phyloP scores from a whole-genome alignment of 2,797 vertebrate genomes.

The Phataginus tricuspis region DNA sequence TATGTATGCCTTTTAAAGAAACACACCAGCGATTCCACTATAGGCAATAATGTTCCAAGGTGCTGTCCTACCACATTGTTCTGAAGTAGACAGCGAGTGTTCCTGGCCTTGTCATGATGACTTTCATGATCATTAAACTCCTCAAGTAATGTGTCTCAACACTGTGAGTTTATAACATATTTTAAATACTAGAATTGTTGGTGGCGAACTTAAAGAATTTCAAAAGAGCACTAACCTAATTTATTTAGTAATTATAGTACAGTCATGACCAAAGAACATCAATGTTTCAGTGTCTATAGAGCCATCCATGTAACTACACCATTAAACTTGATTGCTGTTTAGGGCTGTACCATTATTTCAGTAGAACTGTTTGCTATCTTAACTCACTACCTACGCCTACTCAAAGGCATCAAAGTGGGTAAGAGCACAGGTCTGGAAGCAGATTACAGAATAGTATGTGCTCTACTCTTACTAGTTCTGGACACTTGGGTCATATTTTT shows the following conservation, averaged over 20 bases:
- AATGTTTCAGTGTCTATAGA: not conserved
- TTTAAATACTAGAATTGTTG: constrained; percentile 31
- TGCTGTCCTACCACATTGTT: not conserved
- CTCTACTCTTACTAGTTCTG: not conserved
- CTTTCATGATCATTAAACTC: constrained; percentile 11
- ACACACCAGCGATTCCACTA: not conserved
- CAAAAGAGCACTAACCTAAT: constrained; percentile 6
- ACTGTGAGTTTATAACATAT: not conserved
- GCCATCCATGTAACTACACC: not conserved
- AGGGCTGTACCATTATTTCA: not conserved
- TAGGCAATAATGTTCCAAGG: constrained; percentile 1
- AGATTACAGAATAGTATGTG: not conserved
- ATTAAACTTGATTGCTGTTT: constrained; percentile 3
- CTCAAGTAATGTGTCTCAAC: not conserved
- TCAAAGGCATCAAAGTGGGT: not conserved
- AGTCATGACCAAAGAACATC: not conserved
- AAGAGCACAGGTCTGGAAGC: not conserved
- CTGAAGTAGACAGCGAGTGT: not conserved
- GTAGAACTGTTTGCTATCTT: not conserved
- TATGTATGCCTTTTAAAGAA: constrained; percentile 34
- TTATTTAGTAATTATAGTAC: not conserved
- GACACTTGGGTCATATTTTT: not conserved
- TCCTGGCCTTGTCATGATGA: not conserved
- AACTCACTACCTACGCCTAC: not conserved
- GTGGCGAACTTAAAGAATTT: not conserved